Base-by-base conservation (phyloP, 2,888 invertebrate genomes). In the Zootermopsis nevadensis region DNA sequence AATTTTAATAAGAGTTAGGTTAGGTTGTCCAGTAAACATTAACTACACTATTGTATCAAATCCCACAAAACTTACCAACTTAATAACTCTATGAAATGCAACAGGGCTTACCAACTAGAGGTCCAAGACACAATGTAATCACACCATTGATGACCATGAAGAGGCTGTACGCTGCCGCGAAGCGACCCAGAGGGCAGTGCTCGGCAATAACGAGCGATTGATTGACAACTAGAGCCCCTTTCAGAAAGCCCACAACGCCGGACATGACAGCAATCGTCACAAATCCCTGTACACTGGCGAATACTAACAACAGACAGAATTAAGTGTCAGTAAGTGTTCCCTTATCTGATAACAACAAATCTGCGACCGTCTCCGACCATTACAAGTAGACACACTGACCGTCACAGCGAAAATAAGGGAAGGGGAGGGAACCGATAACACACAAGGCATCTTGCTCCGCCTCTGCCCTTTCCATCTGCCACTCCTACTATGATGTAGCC, bases 111-210 rank as follows among this genome's bases (percentile, higher is more conserved):
- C 95, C 95, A 86, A 94, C 93, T 83, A 95, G 88, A 2, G 94
- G 94, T 79, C 94, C 94, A 82, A 94, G 92, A n/a, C 93, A 86
- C 53, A 95, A 91, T 88, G 93, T 93, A 8, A 94, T 90, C 38
- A 93, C 89, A 1, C 95, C 95, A 85, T 93, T 94, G 83, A 95
- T 92, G 35, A 95, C 92, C 88, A 95, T 94, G 86, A 93, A 95
- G 67, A 95, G 89, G 0, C 95, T 94, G 86, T 95, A 92, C 0
- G 95, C 95, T 0, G 94, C 94, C 12, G 95, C 93, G 87, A 95
- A 95, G 86, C 93, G 91, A 79, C 95, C 93, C 1, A 93, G 92
- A 0, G 92, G 91, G 81, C 94, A 92, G 83, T 93, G 91, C 84
- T 94, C 95, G 53, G 94, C 92, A 80, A 95, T 93, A 3, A 95